Conservation (phyloP, 1,140 invertebrate species). For the Scaptomyza graminum region DNA sequence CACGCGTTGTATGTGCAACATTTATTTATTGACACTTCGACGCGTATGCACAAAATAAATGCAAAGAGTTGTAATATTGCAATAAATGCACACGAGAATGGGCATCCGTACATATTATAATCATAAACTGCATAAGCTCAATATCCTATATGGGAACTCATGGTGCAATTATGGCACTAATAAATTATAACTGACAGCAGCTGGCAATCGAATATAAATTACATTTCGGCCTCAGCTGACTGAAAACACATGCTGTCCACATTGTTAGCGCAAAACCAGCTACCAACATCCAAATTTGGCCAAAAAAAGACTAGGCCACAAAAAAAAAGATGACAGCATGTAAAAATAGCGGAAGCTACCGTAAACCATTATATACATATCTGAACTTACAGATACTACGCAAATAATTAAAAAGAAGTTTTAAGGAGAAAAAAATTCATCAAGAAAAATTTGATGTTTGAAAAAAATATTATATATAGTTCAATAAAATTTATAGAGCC, state of each 20-base stretch:
- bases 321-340: slow-evolving; percentile 30
- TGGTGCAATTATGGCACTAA: slow-evolving; percentile 47
- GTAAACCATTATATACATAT: background rate
- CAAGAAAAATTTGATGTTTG: too few relatives aligned
- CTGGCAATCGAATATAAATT: slow-evolving; percentile 69
- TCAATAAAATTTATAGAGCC: too few relatives aligned
- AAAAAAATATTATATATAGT: too few relatives aligned
- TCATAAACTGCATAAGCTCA: slow-evolving; percentile 7
- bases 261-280: slow-evolving; percentile 35
- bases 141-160: slow-evolving; percentile 10
- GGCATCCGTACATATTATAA: slow-evolving; percentile 12
- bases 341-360: slow-evolving; percentile 28
- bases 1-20: slow-evolving; percentile 28
- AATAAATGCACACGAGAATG: slow-evolving; percentile 48
- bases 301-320: slow-evolving; percentile 13
- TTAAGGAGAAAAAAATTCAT: too few relatives aligned
- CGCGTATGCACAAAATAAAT: slow-evolving; percentile 20
- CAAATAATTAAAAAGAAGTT: background rate
- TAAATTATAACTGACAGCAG: slow-evolving; percentile 74
- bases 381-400: background rate
- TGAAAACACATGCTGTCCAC: slow-evolving; percentile 53
- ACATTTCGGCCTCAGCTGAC: slow-evolving; percentile 44
- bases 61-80: slow-evolving; percentile 37
- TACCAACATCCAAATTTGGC: slow-evolving; percentile 19
- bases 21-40: slow-evolving; percentile 63